Base-by-base conservation (phyloP, 1,140 invertebrate species). In the Mercenaria mercenaria region DNA sequence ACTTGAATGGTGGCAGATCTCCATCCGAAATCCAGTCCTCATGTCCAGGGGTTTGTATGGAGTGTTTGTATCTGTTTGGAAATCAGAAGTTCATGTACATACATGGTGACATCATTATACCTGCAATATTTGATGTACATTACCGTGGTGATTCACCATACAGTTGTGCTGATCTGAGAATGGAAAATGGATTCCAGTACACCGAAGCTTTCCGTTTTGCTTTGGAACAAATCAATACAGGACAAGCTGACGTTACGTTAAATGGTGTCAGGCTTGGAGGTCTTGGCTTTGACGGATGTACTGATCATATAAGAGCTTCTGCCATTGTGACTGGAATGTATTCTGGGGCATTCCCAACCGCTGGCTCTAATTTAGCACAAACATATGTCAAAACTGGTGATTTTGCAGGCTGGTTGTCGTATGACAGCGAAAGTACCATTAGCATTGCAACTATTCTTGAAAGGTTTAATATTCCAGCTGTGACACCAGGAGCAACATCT, bases 201-300 rank as follows among this genome's bases (percentile, higher is more conserved):
- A 93, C 93, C 1, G 95, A 95, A 50, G 94, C 94, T 32, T 94
- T 95, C 82, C 89, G 91, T 32, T 95, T 92, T 91, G 94, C 95
- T 34, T 47, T 95, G 3, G 79, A 95, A 23, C 81, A 72, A 50
- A 92, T 95, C n/a, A 95, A 95, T 89, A 91, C 47, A 37, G 93
- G 94, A 3, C 64, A 26, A 29, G 61, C 86, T 10, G 47, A 82
- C 89, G 94, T 93, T 0, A 88, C 93, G 50, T 74, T 96, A 52
- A 97, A 97, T 3, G 97, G 97, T 89, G 96, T 97, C 6, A 97
- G 94, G 18, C 95, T 98, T 43, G 98, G 98, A 0, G 93, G 92
- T 15, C 56, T 95, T 20, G 92, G 90, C 13, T 94, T 95, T 90
- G 95, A 95, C 90, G 94, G 94, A 23, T 95, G 95, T 56, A 92